phyloP scores from a whole-genome alignment of 2,888 invertebrate genomes.

The Pycnomerus fuliginosus region DNA sequence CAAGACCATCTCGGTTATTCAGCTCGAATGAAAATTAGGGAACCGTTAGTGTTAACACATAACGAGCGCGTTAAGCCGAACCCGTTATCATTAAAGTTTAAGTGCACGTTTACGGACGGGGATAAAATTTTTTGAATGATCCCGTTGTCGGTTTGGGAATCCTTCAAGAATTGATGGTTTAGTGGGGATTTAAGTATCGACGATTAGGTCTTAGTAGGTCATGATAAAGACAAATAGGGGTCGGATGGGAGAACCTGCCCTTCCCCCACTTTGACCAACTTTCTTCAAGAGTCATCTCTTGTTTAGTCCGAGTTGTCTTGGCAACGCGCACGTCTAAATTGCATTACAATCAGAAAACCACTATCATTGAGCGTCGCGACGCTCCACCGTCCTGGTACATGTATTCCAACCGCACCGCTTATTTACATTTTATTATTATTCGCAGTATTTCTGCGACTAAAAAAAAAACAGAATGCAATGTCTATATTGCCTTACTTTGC shows the following conservation, averaged over 20 bases:
- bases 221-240: slow-evolving; percentile 13
- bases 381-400: background rate
- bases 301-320: background rate
- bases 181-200: slow-evolving; percentile 9
- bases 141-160: too few species aligned
- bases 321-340: background rate
- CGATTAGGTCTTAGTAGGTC: slow-evolving; percentile 10
- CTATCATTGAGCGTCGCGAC: slow-evolving; percentile 1
- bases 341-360: background rate
- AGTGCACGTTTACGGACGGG: slow-evolving; percentile 10
- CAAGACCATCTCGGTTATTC: background rate
- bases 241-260: too few species aligned
- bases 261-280: background rate
- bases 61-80: slow-evolving; percentile 14
- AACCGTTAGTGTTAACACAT: slow-evolving; percentile 12
- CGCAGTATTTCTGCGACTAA: slow-evolving; percentile 7
- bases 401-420: slow-evolving; percentile 7
- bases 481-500: slow-evolving; percentile 13
- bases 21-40: slow-evolving; percentile 10
- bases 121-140: too few species aligned
- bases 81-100: slow-evolving; percentile 14
- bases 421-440: slow-evolving; percentile 19
- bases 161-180: slow-evolving; percentile 8
- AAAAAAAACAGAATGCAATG: slow-evolving; percentile 7
- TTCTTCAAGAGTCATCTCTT: slow-evolving; percentile 2